Evolutionary conservation across 2,797 vertebrate species (phyloP).

Genomic region (Hemitrygon akajei): DNA sequence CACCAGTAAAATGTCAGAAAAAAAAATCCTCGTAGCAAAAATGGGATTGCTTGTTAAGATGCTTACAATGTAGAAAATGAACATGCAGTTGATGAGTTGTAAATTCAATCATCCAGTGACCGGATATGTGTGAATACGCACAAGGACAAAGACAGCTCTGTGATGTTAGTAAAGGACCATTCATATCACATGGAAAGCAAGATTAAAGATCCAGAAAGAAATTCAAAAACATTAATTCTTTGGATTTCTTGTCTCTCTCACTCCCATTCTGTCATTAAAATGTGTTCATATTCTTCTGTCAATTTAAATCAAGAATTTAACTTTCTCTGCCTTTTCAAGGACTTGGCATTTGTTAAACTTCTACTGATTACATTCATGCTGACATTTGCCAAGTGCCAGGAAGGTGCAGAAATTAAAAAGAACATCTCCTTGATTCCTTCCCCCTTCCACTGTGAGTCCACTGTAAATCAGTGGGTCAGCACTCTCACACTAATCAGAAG

Average conservation of each 20-base stretch:
- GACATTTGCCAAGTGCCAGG: background rate
- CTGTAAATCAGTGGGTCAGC: too few relatives aligned
- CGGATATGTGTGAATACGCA: background rate
- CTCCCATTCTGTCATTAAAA: background rate
- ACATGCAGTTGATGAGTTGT: background rate
- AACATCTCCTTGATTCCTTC: background rate
- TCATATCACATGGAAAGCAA: background rate
- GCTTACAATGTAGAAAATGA: background rate
- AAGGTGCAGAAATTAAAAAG: background rate
- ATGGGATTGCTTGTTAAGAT: background rate
- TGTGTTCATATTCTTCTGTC: background rate
- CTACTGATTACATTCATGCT: background rate
- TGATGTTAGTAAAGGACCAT: background rate
- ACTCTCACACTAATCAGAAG: too few relatives aligned
- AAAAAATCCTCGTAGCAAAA: background rate
- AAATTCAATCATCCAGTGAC: background rate
- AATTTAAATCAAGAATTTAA: background rate
- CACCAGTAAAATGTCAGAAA: background rate
- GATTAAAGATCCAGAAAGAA: background rate
- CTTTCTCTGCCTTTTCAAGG: background rate
- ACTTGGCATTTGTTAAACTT: background rate
- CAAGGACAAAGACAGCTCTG: too few relatives aligned
- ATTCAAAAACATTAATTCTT: background rate
- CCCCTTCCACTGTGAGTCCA: background rate
- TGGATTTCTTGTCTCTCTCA: background rate